A percentile compares a stretch with the other conserved stretches of the same genome.
Conservation (phyloP, 2,888 invertebrate genomes). For the Rosalia funebris region DNA sequence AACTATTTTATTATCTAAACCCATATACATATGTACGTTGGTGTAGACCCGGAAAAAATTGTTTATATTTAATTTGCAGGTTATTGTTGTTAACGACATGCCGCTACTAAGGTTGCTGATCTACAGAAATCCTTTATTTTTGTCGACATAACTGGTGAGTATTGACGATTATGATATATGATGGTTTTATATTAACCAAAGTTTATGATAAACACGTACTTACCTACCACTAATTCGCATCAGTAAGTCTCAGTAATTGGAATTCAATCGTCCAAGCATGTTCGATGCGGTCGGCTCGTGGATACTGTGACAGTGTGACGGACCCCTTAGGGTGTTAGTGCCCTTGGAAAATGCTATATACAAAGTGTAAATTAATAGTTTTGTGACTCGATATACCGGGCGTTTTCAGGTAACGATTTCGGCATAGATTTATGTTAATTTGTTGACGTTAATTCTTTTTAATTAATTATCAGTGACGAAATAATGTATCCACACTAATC, state of each 20-base stretch:
- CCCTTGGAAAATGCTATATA: too few species aligned
- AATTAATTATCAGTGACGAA: too few species aligned
- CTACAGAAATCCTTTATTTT: slow-evolving; percentile 54
- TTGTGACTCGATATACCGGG: too few species aligned
- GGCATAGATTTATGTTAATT: too few species aligned
- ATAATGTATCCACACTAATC: too few species aligned
- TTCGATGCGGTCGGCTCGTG: background rate
- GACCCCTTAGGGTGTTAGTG: background rate
- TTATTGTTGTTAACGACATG: slow-evolving; percentile 48
- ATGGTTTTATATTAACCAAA: slow-evolving; percentile 6
- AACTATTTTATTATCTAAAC: too few species aligned
- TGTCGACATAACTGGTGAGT: slow-evolving; percentile 59
- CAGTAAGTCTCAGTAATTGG: slow-evolving; percentile 11
- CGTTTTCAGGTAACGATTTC: too few species aligned
- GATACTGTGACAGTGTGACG: background rate
- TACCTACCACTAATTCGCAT: slow-evolving; percentile 13
- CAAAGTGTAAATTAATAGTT: too few species aligned
- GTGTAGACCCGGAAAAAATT: background rate
- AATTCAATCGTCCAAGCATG: slow-evolving; percentile 3
- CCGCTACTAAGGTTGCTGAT: slow-evolving; percentile 49
- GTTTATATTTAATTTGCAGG: slow-evolving; percentile 48
- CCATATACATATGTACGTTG: too few species aligned
- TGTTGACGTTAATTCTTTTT: too few species aligned
- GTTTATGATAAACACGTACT: slow-evolving; percentile 7
- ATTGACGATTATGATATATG: slow-evolving; percentile 7